These are phyloP conservation scores for Sclerurus mexicanus DNA, from an alignment of 2,113 vertebrate species.

Conservation along the genomic window DNA sequence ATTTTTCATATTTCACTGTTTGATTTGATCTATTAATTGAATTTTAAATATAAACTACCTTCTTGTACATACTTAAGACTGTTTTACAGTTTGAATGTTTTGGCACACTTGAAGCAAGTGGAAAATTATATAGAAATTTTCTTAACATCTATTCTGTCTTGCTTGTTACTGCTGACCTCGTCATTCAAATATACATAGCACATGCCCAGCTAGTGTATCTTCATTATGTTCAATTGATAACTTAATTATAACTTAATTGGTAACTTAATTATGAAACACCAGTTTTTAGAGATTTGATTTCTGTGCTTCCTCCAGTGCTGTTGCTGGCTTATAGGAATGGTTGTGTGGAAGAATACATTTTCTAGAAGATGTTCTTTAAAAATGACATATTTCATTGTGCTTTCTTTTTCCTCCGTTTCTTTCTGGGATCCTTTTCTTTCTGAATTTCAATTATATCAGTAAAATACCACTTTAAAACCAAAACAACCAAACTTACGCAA, in stretches of 20 bases:
- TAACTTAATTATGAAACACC: conserved; percentile 74
- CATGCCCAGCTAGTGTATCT: conserved; percentile 53
- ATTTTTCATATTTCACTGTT: conserved; percentile 36
- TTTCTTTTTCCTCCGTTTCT: not conserved
- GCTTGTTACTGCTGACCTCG: conserved; percentile 38
- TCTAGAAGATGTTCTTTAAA: not conserved
- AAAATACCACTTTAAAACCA: not conserved
- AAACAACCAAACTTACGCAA: not conserved
- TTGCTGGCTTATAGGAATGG: not conserved
- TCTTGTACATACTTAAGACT: not conserved
- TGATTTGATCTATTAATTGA: conserved; percentile 28
- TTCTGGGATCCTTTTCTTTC: not conserved
- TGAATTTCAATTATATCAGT: not conserved
- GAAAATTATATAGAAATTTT: conserved; percentile 53
- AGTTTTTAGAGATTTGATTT: conserved; percentile 58
- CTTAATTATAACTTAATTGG: too few species aligned
- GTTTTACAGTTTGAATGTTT: conserved; percentile 21
- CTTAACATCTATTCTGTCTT: conserved; percentile 22
- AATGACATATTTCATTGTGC: not conserved
- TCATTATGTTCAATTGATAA: conserved; percentile 74
- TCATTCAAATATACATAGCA: conserved; percentile 29
- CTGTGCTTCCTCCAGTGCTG: not conserved
- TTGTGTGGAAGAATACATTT: not conserved
- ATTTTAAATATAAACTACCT: conserved; percentile 25
- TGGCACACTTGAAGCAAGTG: conserved; percentile 28